Conservation (phyloP, 2,888 invertebrate species). For the Caenorhabditis drosophilae region DNA sequence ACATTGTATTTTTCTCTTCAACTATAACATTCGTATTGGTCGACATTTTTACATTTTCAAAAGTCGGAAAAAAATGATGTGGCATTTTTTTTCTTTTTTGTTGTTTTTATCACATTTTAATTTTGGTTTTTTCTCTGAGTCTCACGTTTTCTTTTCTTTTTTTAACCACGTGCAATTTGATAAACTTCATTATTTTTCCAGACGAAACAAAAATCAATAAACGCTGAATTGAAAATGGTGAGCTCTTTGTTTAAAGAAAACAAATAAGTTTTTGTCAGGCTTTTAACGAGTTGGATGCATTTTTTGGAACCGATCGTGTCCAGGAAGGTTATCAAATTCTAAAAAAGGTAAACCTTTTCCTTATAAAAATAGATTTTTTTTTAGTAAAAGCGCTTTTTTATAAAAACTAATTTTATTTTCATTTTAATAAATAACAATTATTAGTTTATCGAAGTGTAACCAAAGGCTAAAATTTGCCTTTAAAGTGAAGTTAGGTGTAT, state of each 20-base stretch:
- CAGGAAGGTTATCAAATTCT: conserved; percentile 45
- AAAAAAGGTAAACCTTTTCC: conserved; percentile 37
- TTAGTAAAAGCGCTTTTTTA: no score
- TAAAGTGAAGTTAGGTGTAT: no score
- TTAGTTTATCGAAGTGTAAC: no score
- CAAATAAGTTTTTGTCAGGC: conserved; percentile 11
- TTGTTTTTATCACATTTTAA: not conserved
- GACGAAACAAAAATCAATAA: not conserved
- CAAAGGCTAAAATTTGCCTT: no score
- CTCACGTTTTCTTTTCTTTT: not conserved
- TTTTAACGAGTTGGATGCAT: conserved; percentile 27
- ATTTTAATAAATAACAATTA: no score
- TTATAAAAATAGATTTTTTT: not conserved
- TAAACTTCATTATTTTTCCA: not conserved
- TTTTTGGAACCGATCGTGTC: conserved; percentile 38
- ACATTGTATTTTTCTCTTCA: no score
- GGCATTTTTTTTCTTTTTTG: not conserved
- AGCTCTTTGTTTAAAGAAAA: conserved; percentile 3
- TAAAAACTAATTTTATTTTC: no score
- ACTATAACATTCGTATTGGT: no score
- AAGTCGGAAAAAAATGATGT: no score
- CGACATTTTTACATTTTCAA: no score
- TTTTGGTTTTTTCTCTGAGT: not conserved
- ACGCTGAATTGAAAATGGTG: not conserved
- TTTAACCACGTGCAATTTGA: not conserved